Evolutionary conservation across 2,797 vertebrate genomes (phyloP), one percentile per base, ranked within the genome.

Genomic region (Poecilia picta): DNA sequence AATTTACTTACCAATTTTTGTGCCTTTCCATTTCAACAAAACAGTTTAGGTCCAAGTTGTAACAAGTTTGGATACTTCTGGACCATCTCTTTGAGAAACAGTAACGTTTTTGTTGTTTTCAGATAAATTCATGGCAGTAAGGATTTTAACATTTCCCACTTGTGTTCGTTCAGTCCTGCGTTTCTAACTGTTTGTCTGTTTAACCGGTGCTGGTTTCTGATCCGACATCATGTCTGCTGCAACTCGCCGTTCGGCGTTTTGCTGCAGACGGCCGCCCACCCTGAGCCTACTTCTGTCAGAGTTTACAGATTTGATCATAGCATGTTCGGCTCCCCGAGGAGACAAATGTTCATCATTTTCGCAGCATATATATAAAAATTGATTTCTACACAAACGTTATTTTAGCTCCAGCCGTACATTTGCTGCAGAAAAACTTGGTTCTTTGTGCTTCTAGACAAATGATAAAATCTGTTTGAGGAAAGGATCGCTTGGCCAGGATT

Each of bases 241-340:
- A 13, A 23, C 33, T 66, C 36, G 12, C 3, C 23, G 4, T 13
- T 43, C 23, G 16, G 12, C 23, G 23, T 68, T 68, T 41, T 12
- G 25, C 13, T 70, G 3, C 41, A 70, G 66, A 70, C 66, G 11
- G 23, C 41, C 41, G 23, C 66, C 25, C 66, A 70, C 39, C 66
- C 39, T 25, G 23, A 70, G 66, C 68, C 41, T 71, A 25, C 23
- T 45, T 45, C 25, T 71, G 39, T 71, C 41, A 45, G 66, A 13
- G 68, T 71, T 43, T 71, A 16, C 41, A 71, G 41, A 71, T 71
- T 45, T 45, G 41, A 45, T 76, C 4, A 31, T 45, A 79, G 41
- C 68, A 45, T 45, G 39, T 71, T 71, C 25, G 12, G 25, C 68
- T 45, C 68, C 41, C 68, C 8, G 68, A 71, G 25, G 25, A 43